Base-by-base conservation (phyloP, 1,140 invertebrate species). In the Cydia splendana region DNA sequence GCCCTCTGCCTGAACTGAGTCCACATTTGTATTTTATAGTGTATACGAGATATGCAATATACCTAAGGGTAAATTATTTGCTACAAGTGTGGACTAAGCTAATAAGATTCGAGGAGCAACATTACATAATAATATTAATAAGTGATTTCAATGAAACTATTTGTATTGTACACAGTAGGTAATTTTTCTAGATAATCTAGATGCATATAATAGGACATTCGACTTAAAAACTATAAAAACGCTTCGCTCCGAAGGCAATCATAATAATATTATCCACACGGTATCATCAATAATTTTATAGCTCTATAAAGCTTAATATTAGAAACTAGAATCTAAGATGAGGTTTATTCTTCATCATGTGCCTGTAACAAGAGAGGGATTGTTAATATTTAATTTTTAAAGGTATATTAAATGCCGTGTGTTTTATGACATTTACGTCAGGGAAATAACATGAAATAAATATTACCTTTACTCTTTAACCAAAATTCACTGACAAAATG, bases 271-370 rank as follows among this genome's bases (percentile, higher is more conserved):
- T 89, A 84, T 87, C 85, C 42, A 45, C 42, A 12, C 42, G 42
- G 42, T 45, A 45, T 45, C 45, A 48, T 48, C 13, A 48, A 48
- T 48, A 48, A 48, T 48, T 48, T 48, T 12, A 48, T 12, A 48
- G 71, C 80, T 86, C 65, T 83, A 83, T 86, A 86, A 79, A 79
- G 65, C 85, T 91, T 90, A 10, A 45, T 13, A 45, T 57, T 88
- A 88, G 84, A 81, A 86, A 81, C 96, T 95, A 98, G 90, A 97
- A 98, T 84, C 98, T 94, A 78, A 99, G 94, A 88, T 98, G 97
- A n/a, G 97, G 96, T 92, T 98, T 98, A 93, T 97, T 96, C 91
- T 98, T 98, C 85, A 97, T 95, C 94, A 99, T 98, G 86, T 98
- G 97, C 87, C 97, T 98, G 94, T 78, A 96, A 96, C 88, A 86